phyloP scores from a whole-genome alignment of 2,888 invertebrate species.

The Xylophagus ater region DNA sequence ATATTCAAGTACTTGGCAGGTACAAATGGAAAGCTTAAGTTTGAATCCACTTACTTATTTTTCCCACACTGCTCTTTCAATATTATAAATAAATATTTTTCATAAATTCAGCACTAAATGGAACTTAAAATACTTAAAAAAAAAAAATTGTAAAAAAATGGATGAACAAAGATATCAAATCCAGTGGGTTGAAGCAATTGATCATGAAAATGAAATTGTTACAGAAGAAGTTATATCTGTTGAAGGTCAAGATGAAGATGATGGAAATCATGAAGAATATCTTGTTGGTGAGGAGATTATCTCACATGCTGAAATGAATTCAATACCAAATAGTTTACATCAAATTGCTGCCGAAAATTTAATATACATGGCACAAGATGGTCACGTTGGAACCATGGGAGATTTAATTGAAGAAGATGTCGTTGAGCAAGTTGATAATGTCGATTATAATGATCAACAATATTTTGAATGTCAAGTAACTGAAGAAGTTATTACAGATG shows the following conservation, averaged over 20 bases:
- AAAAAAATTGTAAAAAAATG: too few species aligned
- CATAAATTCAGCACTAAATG: too few species aligned
- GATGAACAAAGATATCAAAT: slow-evolving; percentile 27
- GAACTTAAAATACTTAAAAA: too few species aligned
- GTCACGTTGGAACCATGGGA: slow-evolving; percentile 31
- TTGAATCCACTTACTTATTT: too few species aligned
- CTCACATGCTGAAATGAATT: slow-evolving; percentile 15
- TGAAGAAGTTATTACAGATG: slow-evolving; percentile 71
- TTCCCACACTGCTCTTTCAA: too few species aligned
- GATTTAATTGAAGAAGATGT: slow-evolving; percentile 28
- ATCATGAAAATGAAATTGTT: slow-evolving; percentile 5
- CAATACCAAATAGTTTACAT: slow-evolving; percentile 32
- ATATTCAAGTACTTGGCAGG: too few species aligned
- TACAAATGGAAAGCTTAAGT: too few species aligned
- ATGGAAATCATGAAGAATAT: slow-evolving; percentile 10
- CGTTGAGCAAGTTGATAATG: slow-evolving; percentile 22
- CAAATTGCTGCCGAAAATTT: slow-evolving; percentile 55
- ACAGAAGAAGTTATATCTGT: slow-evolving; percentile 15
- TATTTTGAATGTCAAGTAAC: slow-evolving; percentile 54
- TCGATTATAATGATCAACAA: slow-evolving; percentile 23
- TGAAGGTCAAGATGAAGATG: slow-evolving; percentile 9
- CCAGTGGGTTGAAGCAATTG: slow-evolving; percentile 29
- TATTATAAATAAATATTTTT: too few species aligned
- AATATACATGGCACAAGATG: slow-evolving; percentile 50
- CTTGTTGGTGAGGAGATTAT: slow-evolving; percentile 19